Evolutionary conservation across 2,113 vertebrate species (phyloP).

Genomic region (Xiphorhynchus elegans): DNA sequence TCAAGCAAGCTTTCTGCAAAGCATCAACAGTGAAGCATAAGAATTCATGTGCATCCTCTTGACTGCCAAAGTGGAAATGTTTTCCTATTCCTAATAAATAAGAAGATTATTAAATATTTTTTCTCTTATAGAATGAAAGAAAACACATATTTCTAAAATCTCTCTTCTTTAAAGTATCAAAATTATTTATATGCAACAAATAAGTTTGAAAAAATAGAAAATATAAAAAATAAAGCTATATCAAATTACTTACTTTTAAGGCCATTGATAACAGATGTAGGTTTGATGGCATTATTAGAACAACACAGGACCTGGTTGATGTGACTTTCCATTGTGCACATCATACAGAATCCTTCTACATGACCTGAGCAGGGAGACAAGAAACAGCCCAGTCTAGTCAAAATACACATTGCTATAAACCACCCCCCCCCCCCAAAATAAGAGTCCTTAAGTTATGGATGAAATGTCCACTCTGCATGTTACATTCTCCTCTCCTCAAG

Average conservation of each 20-base stretch:
- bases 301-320: conserved; percentile 91
- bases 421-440: rapidly evolving
- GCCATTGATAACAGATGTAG: conserved; percentile 90
- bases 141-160: neutral
- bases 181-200: neutral
- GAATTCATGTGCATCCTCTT: conserved; percentile 98
- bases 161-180: neutral
- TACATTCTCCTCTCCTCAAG: neutral
- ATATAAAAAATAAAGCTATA: rapidly evolving
- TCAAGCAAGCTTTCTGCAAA: conserved; percentile 96
- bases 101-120: neutral
- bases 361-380: conserved; percentile 78
- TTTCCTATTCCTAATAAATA: conserved; percentile 88
- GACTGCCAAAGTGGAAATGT: conserved; percentile 93
- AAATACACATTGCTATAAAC: neutral
- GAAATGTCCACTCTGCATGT: neutral
- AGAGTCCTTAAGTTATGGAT: neutral
- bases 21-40: conserved; percentile 94
- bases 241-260: conserved; percentile 85
- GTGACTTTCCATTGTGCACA: conserved; percentile 97
- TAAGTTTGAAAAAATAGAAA: neutral
- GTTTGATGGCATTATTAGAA: conserved; percentile 91
- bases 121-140: neutral
- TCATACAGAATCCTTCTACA: conserved; percentile 94
- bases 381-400: neutral